These are phyloP conservation scores for Wiebesia pumilae DNA, from an alignment of 1,140 invertebrate species.

Conservation along the genomic window DNA sequence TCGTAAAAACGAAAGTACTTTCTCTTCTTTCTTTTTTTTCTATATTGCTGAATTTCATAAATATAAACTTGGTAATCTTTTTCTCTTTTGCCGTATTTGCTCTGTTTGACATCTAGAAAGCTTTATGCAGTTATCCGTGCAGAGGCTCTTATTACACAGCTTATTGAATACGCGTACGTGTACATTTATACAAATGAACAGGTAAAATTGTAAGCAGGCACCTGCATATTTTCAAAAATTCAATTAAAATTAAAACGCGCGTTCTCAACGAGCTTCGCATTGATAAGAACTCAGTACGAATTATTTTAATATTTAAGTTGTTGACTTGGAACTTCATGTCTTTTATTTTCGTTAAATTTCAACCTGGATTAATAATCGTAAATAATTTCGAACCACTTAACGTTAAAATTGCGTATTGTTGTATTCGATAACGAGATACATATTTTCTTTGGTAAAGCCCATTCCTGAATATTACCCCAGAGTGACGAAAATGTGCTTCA, in stretches of 20 bases:
- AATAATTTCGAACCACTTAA: neutral
- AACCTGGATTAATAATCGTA: neutral
- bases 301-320: neutral
- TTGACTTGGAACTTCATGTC: neutral
- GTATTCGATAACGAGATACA: neutral
- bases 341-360: neutral
- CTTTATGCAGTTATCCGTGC: too few species aligned
- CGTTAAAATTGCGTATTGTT: neutral
- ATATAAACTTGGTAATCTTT: constrained; percentile 13
- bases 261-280: neutral
- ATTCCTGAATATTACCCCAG: neutral
- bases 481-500: neutral
- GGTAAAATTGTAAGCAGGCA: too few species aligned
- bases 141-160: too few species aligned
- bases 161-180: too few species aligned
- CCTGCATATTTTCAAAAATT: too few species aligned
- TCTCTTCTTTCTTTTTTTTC: constrained; percentile 14
- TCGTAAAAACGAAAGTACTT: constrained; percentile 40
- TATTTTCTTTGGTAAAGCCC: too few species aligned
- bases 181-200: too few species aligned
- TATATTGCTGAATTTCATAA: constrained; percentile 32
- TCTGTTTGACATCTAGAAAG: neutral
- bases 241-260: too few species aligned
- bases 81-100: neutral
- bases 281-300: neutral